These are phyloP conservation scores for Crotophaga sulcirostris DNA, from an alignment of 2,113 vertebrate genomes.

Conservation along the genomic window DNA sequence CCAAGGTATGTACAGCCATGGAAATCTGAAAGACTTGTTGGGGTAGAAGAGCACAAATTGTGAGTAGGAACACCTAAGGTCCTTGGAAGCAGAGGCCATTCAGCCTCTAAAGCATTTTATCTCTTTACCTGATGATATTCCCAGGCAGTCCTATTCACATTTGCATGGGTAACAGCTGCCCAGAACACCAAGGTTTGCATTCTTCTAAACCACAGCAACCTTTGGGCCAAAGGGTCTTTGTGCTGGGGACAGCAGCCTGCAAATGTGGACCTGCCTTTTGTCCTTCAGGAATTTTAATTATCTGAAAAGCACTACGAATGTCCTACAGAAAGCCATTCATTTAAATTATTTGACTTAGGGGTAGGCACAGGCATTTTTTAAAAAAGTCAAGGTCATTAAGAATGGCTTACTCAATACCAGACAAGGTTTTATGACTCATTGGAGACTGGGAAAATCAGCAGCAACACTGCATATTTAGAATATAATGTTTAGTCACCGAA, in stretches of 20 bases:
- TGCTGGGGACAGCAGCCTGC: not conserved
- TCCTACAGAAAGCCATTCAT: not conserved
- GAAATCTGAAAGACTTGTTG: not conserved
- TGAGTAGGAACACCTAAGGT: not conserved
- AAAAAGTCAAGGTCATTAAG: conserved; percentile 24
- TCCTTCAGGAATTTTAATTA: not conserved
- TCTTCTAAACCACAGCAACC: not conserved
- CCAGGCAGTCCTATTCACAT: not conserved
- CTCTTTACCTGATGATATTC: not conserved
- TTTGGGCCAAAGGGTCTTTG: not conserved
- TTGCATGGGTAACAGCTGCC: not conserved
- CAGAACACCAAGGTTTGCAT: not conserved
- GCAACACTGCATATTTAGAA: not conserved
- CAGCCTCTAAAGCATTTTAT: not conserved
- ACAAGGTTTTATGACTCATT: conserved; percentile 43
- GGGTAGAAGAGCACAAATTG: not conserved
- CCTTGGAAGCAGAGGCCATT: not conserved
- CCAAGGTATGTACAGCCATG: not conserved
- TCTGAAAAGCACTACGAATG: not conserved
- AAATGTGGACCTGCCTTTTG: not conserved
- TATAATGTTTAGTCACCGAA: conserved; percentile 34
- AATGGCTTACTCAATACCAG: not conserved
- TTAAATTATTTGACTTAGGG: not conserved
- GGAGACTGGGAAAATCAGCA: conserved; percentile 30
- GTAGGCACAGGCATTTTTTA: not conserved